Evolutionary conservation across 1,140 invertebrate genomes (phyloP).

Genomic region (Chelonus insularis): DNA sequence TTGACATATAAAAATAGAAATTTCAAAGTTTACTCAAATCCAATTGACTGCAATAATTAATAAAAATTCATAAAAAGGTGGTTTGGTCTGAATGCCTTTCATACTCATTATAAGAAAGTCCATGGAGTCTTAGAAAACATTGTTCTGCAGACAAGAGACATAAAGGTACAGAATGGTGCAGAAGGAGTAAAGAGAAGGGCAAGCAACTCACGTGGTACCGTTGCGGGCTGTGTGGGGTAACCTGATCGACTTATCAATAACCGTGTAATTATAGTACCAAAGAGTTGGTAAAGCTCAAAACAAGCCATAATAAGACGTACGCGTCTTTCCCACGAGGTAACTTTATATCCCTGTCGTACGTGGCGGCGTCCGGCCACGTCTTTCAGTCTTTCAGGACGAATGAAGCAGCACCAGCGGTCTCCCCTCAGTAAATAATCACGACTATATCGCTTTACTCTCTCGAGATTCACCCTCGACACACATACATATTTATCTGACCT

Average conservation of each 20-base stretch:
- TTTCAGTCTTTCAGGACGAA: slow-evolving; percentile 14
- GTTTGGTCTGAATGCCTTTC: no score
- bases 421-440: neutral
- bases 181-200: slow-evolving; percentile 10
- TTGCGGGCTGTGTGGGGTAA: slow-evolving; percentile 39
- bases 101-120: no score
- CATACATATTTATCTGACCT: neutral
- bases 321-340: slow-evolving; percentile 61
- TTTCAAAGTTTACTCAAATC: no score
- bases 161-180: neutral
- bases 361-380: slow-evolving; percentile 42
- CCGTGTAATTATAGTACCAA: slow-evolving; percentile 60
- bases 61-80: neutral
- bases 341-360: slow-evolving; percentile 56
- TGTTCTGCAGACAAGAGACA: neutral
- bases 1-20: no score
- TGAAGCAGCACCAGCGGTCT: neutral
- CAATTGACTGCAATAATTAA: neutral
- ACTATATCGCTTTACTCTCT: neutral
- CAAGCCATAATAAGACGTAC: slow-evolving; percentile 60
- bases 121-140: no score
- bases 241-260: slow-evolving; percentile 62
- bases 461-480: slow-evolving; percentile 10
- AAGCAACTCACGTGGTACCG: neutral
- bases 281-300: slow-evolving; percentile 60